Percentiles rank a stretch among this genome's conserved stretches.
These are phyloP conservation scores for Thaumatotibia leucotreta DNA, from an alignment of 1,140 invertebrate species.

Conservation along the genomic window DNA sequence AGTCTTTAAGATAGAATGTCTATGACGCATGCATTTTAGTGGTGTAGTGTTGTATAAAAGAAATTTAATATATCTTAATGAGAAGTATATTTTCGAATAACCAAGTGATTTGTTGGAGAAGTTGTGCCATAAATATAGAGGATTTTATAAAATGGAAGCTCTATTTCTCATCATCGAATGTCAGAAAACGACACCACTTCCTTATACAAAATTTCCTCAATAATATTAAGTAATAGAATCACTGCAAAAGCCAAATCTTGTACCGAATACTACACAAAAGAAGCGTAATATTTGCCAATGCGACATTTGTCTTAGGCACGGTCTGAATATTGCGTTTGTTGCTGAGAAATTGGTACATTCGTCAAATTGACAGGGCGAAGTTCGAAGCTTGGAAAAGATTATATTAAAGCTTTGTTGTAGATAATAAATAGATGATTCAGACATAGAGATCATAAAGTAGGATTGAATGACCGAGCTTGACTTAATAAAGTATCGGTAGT, in stretches of 20 bases:
- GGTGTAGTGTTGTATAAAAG: no score
- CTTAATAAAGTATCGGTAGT: no score
- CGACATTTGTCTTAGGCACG: background rate
- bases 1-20: no score
- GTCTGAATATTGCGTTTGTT: background rate
- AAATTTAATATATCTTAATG: no score
- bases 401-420: background rate
- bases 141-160: no score
- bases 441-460: no score
- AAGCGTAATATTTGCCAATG: background rate
- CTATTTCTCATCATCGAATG: no score
- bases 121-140: no score
- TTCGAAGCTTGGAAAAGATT: background rate
- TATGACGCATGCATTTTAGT: no score
- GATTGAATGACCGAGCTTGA: background rate
- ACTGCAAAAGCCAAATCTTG: background rate
- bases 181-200: background rate
- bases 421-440: background rate
- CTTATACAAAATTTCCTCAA: background rate
- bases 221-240: background rate
- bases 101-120: no score
- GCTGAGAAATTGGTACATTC: conserved; percentile 3
- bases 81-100: no score
- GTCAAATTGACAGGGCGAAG: background rate
- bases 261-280: background rate